A percentile compares a stretch with the other conserved stretches of the same genome.
Conservation (phyloP, 2,797 vertebrate genomes). For the Natrix natrix region DNA sequence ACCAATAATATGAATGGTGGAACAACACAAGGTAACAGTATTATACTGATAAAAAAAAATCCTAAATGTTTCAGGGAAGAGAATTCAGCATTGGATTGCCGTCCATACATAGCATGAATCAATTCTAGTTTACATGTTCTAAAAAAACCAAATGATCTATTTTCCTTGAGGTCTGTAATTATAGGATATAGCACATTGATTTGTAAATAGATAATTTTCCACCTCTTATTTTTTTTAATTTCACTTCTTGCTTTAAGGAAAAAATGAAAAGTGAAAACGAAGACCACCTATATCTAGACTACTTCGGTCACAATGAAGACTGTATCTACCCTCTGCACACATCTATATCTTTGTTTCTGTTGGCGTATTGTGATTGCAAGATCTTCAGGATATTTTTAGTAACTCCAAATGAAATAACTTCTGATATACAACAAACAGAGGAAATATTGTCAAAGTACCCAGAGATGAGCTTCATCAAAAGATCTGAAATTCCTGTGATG, state of each 20-base stretch:
- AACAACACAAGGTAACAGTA: background rate
- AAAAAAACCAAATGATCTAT: background rate
- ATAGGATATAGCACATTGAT: background rate
- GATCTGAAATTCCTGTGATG: constrained; percentile 75
- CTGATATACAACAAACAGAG: constrained; percentile 40
- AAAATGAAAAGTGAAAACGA: constrained; percentile 79
- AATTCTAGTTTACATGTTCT: background rate
- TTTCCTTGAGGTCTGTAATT: background rate
- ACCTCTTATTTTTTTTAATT: constrained; percentile 27
- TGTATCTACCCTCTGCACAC: constrained; percentile 84
- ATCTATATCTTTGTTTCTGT: constrained; percentile 85
- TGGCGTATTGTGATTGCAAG: constrained; percentile 89
- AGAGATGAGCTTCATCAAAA: constrained; percentile 68
- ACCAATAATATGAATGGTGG: background rate
- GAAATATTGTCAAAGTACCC: constrained; percentile 57
- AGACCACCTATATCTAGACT: constrained; percentile 83
- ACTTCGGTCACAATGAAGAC: constrained; percentile 68
- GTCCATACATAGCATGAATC: background rate
- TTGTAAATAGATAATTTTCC: background rate
- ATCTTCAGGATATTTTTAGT: constrained; percentile 80
- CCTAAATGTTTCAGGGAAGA: background rate
- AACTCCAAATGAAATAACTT: constrained; percentile 43
- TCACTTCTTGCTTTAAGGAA: constrained; percentile 59
- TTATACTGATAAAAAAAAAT: background rate
- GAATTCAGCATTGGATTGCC: background rate